Percentiles rank a stretch among this genome's conserved stretches.
These are phyloP conservation scores for Tachyglossus aculeatus DNA, from an alignment of 2,797 vertebrate species.

Conservation along the genomic window DNA sequence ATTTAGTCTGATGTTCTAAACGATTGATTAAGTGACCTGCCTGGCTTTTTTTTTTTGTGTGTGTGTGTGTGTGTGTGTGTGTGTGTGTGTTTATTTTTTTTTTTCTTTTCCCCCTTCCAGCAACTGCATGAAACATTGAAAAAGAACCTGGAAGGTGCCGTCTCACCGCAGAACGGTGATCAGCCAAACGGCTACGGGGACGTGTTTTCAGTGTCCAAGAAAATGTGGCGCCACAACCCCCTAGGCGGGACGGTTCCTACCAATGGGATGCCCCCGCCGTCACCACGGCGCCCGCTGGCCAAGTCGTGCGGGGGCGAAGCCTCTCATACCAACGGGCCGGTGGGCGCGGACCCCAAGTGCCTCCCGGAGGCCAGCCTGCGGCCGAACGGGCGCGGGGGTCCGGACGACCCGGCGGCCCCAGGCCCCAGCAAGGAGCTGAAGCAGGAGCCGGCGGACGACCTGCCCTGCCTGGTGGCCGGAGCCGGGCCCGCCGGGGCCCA, in stretches of 20 bases:
- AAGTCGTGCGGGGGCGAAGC: conserved; percentile 78
- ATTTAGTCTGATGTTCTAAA: no score
- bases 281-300: conserved; percentile 84
- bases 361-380: conserved; percentile 68
- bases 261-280: conserved; percentile 81
- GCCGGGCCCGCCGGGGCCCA: conserved; percentile 81
- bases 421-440: conserved; percentile 89
- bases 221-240: conserved; percentile 82
- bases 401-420: conserved; percentile 80
- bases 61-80: no score
- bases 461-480: conserved; percentile 89
- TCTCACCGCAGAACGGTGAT: conserved; percentile 87
- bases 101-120: no score
- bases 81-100: no score
- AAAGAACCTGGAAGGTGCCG: conserved; percentile 87
- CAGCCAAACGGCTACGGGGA: conserved; percentile 90
- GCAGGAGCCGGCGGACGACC: conserved; percentile 92
- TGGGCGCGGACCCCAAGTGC: conserved; percentile 73
- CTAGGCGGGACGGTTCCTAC: conserved; percentile 76
- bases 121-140: conserved; percentile 95
- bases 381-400: conserved; percentile 71
- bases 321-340: conserved; percentile 75
- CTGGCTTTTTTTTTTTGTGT: no score
- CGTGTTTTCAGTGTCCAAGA: conserved; percentile 86
- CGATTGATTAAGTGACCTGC: no score